These are phyloP conservation scores for Syngnathus rostellatus DNA, from an alignment of 2,797 vertebrate genomes.

Conservation along the genomic window DNA sequence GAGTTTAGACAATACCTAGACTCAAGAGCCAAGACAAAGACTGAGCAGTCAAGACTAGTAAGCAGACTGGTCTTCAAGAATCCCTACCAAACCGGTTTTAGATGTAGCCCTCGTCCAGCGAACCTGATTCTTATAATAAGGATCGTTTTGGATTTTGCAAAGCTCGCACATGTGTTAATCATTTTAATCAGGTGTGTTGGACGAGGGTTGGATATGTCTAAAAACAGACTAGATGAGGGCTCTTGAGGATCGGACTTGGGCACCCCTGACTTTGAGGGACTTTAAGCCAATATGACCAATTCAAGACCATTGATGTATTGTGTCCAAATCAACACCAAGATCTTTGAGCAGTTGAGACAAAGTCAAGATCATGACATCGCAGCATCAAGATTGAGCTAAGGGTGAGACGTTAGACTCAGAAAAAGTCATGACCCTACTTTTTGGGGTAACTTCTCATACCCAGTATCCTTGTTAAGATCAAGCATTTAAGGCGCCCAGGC, in stretches of 20 bases:
- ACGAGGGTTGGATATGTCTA: no score
- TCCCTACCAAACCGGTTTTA: no score
- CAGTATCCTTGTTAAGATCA: background rate
- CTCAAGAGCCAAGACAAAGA: background rate
- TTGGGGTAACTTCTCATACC: background rate
- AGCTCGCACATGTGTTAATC: no score
- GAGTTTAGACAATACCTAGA: background rate
- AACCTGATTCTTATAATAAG: no score
- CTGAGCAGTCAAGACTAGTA: background rate
- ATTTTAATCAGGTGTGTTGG: no score
- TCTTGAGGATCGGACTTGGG: no score
- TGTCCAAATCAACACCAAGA: background rate
- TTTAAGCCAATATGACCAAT: background rate
- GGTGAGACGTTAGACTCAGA: background rate
- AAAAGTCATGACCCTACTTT: background rate
- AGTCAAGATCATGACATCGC: background rate
- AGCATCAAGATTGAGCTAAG: background rate
- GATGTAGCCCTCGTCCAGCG: no score
- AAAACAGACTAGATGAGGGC: no score
- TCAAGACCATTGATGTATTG: background rate
- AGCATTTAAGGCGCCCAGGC: background rate
- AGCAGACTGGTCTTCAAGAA: no score
- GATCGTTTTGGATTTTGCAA: no score
- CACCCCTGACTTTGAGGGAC: no score
- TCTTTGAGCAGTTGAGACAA: background rate